Conservation (phyloP, 2,797 vertebrate genomes). For the Meda fulgida region DNA sequence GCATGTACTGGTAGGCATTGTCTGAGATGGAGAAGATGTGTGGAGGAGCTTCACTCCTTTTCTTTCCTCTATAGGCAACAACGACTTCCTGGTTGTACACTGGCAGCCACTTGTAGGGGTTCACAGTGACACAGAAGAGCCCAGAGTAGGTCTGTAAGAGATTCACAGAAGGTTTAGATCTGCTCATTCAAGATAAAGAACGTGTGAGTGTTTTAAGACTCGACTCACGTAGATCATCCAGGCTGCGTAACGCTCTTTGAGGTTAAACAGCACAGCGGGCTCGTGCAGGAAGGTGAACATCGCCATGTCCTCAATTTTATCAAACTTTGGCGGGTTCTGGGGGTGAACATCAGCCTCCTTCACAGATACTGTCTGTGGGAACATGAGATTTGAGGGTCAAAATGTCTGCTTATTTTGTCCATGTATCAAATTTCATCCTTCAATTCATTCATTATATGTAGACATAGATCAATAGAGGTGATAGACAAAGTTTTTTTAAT, state of each 20-base stretch:
- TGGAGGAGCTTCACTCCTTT: slow-evolving; percentile 73
- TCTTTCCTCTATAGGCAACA: slow-evolving; percentile 76
- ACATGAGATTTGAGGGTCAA: not conserved
- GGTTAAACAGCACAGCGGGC: slow-evolving; percentile 80
- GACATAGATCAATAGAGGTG: too few species aligned
- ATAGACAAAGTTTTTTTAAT: too few species aligned
- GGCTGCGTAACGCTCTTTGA: slow-evolving; percentile 84
- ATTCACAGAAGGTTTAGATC: slow-evolving; percentile 2
- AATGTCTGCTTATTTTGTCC: not conserved
- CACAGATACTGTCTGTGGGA: slow-evolving; percentile 51
- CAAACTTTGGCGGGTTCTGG: slow-evolving; percentile 5
- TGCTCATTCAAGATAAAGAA: not conserved
- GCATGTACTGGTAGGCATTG: slow-evolving; percentile 86
- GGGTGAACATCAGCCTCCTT: slow-evolving; percentile 28
- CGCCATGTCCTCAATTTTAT: slow-evolving; percentile 79
- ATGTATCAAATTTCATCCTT: not conserved
- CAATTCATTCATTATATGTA: too few species aligned
- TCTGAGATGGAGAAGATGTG: slow-evolving; percentile 94
- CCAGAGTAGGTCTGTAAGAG: slow-evolving; percentile 76
- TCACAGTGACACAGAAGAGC: slow-evolving; percentile 80
- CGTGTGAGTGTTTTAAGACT: not conserved
- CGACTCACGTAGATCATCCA: slow-evolving; percentile 82
- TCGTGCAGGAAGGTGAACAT: slow-evolving; percentile 72
- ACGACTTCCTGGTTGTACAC: slow-evolving; percentile 71
- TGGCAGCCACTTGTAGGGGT: slow-evolving; percentile 79